Conservation (phyloP, 1,140 invertebrate species). For the Trinorchestia longiramus region DNA sequence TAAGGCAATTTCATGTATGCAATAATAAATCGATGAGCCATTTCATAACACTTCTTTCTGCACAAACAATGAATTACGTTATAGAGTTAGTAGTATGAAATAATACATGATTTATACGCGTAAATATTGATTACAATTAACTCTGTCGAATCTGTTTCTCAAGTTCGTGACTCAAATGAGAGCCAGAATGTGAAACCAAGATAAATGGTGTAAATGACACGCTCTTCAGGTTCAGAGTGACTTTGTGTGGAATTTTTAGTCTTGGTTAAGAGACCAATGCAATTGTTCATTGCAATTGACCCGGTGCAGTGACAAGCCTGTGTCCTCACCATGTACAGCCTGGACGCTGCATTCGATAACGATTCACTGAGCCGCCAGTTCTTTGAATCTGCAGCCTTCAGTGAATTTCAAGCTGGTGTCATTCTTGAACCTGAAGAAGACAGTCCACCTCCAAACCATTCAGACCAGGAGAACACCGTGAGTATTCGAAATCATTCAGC, state of each 20-base stretch:
- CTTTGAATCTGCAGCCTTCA: slow-evolving; percentile 66
- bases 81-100: too few species aligned
- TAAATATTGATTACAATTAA: background rate
- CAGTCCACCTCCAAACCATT: slow-evolving; percentile 61
- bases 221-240: background rate
- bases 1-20: too few species aligned
- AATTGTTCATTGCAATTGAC: background rate
- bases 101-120: too few species aligned
- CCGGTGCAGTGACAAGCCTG: background rate
- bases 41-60: too few species aligned
- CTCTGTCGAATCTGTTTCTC: background rate
- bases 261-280: background rate
- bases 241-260: background rate
- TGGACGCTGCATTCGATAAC: slow-evolving; percentile 64
- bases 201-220: background rate
- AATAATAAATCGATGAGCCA: too few species aligned
- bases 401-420: slow-evolving; percentile 67
- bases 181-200: background rate
- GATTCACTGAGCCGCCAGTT: slow-evolving; percentile 66
- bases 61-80: too few species aligned
- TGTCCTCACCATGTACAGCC: slow-evolving; percentile 60
- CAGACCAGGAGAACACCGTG: slow-evolving; percentile 60
- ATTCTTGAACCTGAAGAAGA: slow-evolving; percentile 63
- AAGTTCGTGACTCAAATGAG: background rate
- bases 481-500: background rate